Evolutionary conservation across 2,888 invertebrate species (phyloP).

Genomic region (Euplexia lucipara): DNA sequence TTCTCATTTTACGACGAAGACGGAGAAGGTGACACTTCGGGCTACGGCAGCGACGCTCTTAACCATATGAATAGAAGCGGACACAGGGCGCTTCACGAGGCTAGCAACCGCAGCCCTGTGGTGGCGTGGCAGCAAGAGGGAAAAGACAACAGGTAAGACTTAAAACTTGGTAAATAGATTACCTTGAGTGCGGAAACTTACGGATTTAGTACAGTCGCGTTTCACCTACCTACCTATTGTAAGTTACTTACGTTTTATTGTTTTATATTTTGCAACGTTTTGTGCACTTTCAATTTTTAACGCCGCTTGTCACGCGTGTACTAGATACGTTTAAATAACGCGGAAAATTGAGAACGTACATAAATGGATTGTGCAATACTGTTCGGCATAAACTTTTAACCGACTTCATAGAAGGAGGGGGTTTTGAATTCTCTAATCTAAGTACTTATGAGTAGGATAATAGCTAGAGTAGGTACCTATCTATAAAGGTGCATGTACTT

Average conservation of each 20-base stretch:
- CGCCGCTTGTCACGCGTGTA: constrained; percentile 45
- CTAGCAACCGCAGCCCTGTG: constrained; percentile 75
- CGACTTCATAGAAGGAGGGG: too few relatives aligned
- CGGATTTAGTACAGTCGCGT: constrained; percentile 25
- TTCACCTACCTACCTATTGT: constrained; percentile 27
- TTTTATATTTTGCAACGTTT: constrained; percentile 43
- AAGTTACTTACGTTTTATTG: constrained; percentile 37
- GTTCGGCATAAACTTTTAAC: background rate
- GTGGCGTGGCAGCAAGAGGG: constrained; percentile 87
- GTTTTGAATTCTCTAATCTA: too few relatives aligned
- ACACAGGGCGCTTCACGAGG: constrained; percentile 72
- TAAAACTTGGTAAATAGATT: constrained; percentile 28
- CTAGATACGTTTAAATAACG: constrained; percentile 18
- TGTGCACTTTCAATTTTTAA: constrained; percentile 36
- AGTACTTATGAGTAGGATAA: too few relatives aligned
- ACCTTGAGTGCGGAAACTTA: constrained; percentile 36
- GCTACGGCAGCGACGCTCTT: constrained; percentile 95
- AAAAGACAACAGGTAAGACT: constrained; percentile 80
- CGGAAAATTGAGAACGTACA: background rate
- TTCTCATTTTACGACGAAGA: constrained; percentile 89
- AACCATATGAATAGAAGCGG: constrained; percentile 87
- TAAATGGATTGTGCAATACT: constrained; percentile 16
- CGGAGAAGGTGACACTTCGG: constrained; percentile 95
- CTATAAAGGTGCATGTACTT: too few relatives aligned
- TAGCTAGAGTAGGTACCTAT: too few relatives aligned